These are phyloP conservation scores for Pipa parva DNA, from an alignment of 2,113 vertebrate genomes.

Conservation along the genomic window DNA sequence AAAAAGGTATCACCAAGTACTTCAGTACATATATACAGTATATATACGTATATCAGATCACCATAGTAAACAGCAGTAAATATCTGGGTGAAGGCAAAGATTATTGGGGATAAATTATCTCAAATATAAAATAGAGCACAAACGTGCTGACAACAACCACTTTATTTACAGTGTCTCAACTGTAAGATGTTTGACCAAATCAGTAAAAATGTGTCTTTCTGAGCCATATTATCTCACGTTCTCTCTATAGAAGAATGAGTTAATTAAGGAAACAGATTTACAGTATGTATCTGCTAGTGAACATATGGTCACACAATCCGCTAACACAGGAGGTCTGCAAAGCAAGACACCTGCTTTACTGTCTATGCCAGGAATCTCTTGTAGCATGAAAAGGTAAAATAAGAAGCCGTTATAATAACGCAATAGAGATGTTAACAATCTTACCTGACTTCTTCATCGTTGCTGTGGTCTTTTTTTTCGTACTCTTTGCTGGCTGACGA, in stretches of 20 bases:
- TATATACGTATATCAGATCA: too few relatives aligned
- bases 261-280: constrained; percentile 6
- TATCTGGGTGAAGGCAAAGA: too few relatives aligned
- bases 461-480: neutral
- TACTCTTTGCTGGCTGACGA: neutral
- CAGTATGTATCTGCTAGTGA: constrained; percentile 1
- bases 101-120: too few relatives aligned
- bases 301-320: constrained; percentile 16
- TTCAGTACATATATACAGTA: too few relatives aligned
- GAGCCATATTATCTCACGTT: too few relatives aligned
- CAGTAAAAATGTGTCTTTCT: too few relatives aligned
- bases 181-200: too few relatives aligned
- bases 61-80: too few relatives aligned
- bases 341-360: constrained; percentile 28
- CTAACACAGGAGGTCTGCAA: constrained; percentile 13
- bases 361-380: neutral
- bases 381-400: neutral
- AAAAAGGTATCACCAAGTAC: too few relatives aligned
- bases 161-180: too few relatives aligned
- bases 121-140: too few relatives aligned
- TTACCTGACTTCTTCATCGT: constrained; percentile 40
- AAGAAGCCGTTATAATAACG: neutral
- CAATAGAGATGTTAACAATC: neutral
- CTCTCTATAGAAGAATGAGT: neutral
- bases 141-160: too few relatives aligned